Percentiles rank a stretch among this genome's conserved stretches.
These are phyloP conservation scores for Chrysodeixis includens DNA, from an alignment of 2,888 invertebrate species.

Conservation along the genomic window DNA sequence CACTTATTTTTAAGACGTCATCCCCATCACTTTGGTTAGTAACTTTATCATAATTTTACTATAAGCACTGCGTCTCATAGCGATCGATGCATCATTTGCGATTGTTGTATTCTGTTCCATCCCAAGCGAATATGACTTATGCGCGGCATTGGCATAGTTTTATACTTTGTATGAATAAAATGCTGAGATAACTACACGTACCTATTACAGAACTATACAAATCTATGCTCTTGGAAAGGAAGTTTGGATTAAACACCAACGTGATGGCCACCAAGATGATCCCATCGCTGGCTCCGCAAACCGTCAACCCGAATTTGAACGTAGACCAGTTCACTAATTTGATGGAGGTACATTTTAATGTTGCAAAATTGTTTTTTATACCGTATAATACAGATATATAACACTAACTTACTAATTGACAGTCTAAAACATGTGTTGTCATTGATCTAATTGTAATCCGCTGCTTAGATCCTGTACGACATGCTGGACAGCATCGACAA, in stretches of 20 bases:
- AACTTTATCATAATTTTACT: neutral
- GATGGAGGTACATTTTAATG: constrained; percentile 74
- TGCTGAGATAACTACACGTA: constrained; percentile 35
- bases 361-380: neutral
- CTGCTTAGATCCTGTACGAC: constrained; percentile 93
- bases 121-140: constrained; percentile 37
- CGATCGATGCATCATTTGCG: constrained; percentile 42
- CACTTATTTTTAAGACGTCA: neutral
- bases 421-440: neutral
- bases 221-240: constrained; percentile 96
- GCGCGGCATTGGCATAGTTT: constrained; percentile 6
- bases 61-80: constrained; percentile 18
- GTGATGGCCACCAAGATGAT: constrained; percentile 98
- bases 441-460: constrained; percentile 14
- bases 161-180: neutral
- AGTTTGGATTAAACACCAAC: constrained; percentile 96
- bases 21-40: neutral
- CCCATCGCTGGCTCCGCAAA: constrained; percentile 97
- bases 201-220: constrained; percentile 95
- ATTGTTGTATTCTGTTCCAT: constrained; percentile 17
- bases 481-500: constrained; percentile 97
- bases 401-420: neutral
- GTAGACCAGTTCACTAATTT: constrained; percentile 79
- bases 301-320: constrained; percentile 93
- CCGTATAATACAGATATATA: no score